Evolutionary conservation across 2,888 invertebrate species (phyloP), one percentile per base, ranked within the genome.

Genomic region (Plagodis pulveraria): DNA sequence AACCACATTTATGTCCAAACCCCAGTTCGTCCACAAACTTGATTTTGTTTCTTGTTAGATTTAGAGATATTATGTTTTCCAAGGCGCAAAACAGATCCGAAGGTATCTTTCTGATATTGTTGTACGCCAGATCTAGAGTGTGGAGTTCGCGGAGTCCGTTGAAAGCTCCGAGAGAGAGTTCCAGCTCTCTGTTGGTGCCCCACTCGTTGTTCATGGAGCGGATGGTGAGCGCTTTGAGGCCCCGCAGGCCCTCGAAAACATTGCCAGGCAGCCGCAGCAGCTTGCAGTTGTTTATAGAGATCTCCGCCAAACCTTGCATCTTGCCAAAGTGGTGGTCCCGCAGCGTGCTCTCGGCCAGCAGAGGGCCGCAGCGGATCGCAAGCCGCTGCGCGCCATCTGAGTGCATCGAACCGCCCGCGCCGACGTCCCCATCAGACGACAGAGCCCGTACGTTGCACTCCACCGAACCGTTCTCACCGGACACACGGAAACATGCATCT

Each of bases 11-110:
- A 74, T 91, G 87, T 44, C 91, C 91, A 77, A 97, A 95, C 33
- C 97, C 97, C 66, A 98, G 87, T 73, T 96, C 94, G 73, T 96
- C 96, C 5, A 96, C 94, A 73, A 96, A 96, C 70, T 96, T 95
- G 58, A 98, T 94, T 73, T 96, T 95, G 90, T 98, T 98, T 60
- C 95, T 94, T 34, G 98, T 98, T 76, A 98, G 91, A 90, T 98
- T 98, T 40, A 98, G 91, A 61, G 96, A 94, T 83, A 97, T 96
- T 64, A 98, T 93, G 81, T 96, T 97, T 75, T 95, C 94, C 80
- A 97, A 88, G 9, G 95, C 95, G 87, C 98, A 98, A 81, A 97
- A 96, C 70, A 95, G 93, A 77, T 95, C 96, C 56, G 96, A 95
- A 0, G 97, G 97, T 76, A 98, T 88, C 65, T 95, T 95, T 64